Conservation (phyloP, 1,140 invertebrate species). For the Acromyrmex charruanus region DNA sequence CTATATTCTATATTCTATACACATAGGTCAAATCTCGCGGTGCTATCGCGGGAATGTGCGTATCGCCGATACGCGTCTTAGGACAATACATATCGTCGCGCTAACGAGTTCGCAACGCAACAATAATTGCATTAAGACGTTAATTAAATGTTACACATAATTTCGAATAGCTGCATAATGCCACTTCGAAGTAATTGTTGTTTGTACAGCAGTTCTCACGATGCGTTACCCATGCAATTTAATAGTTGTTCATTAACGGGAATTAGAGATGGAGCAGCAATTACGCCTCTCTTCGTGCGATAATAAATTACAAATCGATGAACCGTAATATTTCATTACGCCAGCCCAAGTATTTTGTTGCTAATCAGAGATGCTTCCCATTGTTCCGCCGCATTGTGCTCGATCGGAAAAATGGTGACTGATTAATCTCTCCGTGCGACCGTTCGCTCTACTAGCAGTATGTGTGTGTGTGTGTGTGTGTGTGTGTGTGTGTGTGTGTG, state of each 20-base stretch:
- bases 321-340: constrained; percentile 74
- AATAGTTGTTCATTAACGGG: constrained; percentile 76
- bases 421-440: constrained; percentile 54
- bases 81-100: constrained; percentile 67
- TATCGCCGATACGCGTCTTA: constrained; percentile 23
- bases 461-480: background rate
- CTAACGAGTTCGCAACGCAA: constrained; percentile 63
- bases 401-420: constrained; percentile 62
- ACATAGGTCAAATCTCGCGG: constrained; percentile 41
- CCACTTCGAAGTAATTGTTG: constrained; percentile 71
- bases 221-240: constrained; percentile 68
- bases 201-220: constrained; percentile 73
- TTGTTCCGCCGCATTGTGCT: constrained; percentile 42
- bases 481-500: too few species aligned
- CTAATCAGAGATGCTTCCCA: constrained; percentile 66
- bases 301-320: constrained; percentile 76
- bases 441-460: constrained; percentile 6
- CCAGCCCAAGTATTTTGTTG: constrained; percentile 71
- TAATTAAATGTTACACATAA: constrained; percentile 75
- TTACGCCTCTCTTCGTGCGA: constrained; percentile 73
- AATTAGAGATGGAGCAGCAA: constrained; percentile 74
- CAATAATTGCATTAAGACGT: constrained; percentile 62
- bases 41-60: constrained; percentile 3
- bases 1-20: constrained; percentile 52
- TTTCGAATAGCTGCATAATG: constrained; percentile 67